Percentiles rank a stretch among this genome's conserved stretches.
These are phyloP conservation scores for Dryomyza anilis DNA, from an alignment of 2,888 invertebrate genomes.

Conservation along the genomic window DNA sequence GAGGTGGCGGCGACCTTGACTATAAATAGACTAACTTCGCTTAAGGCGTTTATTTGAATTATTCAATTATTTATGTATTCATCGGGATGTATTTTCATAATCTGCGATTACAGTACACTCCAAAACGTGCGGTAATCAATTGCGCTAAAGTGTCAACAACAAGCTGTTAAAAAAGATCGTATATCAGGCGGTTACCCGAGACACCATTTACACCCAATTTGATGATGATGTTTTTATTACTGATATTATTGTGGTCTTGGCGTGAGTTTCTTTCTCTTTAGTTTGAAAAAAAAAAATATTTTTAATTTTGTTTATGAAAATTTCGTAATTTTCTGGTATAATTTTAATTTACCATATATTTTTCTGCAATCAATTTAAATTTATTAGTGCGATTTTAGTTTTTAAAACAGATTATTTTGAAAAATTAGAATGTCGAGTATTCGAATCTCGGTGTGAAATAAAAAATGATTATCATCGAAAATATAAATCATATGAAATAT, in stretches of 20 bases:
- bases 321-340: too few relatives aligned
- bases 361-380: too few relatives aligned
- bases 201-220: slow-evolving; percentile 30
- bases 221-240: not conserved
- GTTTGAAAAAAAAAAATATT: too few relatives aligned
- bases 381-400: too few relatives aligned
- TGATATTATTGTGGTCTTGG: not conserved
- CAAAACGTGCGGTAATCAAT: slow-evolving; percentile 26
- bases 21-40: not conserved
- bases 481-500: too few relatives aligned
- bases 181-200: not conserved
- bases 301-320: too few relatives aligned
- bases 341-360: too few relatives aligned
- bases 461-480: too few relatives aligned
- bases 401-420: too few relatives aligned
- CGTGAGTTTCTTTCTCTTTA: too few relatives aligned
- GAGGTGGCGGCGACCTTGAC: slow-evolving; percentile 20
- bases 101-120: not conserved
- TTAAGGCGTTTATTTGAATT: not conserved
- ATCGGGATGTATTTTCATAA: not conserved
- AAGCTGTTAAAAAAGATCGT: not conserved
- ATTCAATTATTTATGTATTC: not conserved
- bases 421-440: too few relatives aligned
- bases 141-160: slow-evolving; percentile 25
- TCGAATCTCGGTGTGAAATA: too few relatives aligned